Base-by-base conservation (phyloP, 2,888 invertebrate genomes). In the Polyploca ridens region DNA sequence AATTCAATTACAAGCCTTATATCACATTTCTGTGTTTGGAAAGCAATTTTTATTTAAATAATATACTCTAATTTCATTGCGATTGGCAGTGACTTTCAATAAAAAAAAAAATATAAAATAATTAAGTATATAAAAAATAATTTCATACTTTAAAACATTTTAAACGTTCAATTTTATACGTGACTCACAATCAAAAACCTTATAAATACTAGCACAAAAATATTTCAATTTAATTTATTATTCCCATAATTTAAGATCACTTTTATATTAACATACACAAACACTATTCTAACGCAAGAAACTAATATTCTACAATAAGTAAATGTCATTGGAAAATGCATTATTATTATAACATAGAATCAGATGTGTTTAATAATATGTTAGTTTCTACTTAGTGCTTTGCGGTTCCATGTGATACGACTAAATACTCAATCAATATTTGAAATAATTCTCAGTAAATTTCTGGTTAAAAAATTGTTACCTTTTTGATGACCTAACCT, bases 301-400 rank as follows among this genome's bases (percentile, higher is more conserved):
- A 4, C 13, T n/a, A n/a, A 46, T 5, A 5, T n/a, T 46, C 7
- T 14, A n/a, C n/a, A 5, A 35, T 35, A 35, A 35, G 14, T 14
- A 44, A 44, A 44, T 46, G n/a, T 46, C n/a, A 46, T 44, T 44
- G 14, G 44, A 46, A 46, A 46, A 46, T 46, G n/a, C 46, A n/a
- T 46, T 46, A 46, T 46, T 46, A n/a, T n/a, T 46, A n/a, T n/a
- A n/a, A 13, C 6, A 13, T 13, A 41, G 7, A 7, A 1, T 38
- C 3, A 5, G 41, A n/a, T 3, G 3, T 6, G 3, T 3, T 46
- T 46, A 46, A 46, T n/a, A 46, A n/a, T 6, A n/a, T n/a, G n/a
- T 46, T 46, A 46, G n/a, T 46, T 3, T 46, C n/a, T n/a, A 46
- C 49, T 49, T 16, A 49, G 5, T n/a, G n/a, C 16, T 2, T 49